Evolutionary conservation across 2,888 invertebrate genomes (phyloP).

Genomic region (Xylocampa areola): DNA sequence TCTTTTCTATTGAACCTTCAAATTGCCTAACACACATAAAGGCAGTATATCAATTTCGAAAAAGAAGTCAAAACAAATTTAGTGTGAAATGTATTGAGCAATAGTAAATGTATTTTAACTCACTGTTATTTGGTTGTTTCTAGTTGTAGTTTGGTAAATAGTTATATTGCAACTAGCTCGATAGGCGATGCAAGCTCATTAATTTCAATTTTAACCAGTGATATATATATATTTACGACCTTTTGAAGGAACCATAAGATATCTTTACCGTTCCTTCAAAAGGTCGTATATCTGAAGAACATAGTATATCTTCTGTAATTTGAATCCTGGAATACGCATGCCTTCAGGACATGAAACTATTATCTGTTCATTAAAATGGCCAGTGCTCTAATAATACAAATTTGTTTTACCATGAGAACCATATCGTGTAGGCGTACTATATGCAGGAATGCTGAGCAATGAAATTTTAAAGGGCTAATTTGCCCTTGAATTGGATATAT

Average conservation of each 20-base stretch:
- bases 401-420: constrained; percentile 11
- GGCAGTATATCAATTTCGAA: no score
- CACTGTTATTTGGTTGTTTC: no score
- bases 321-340: not conserved
- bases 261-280: no score
- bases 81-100: no score
- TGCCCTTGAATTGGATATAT: constrained; percentile 63
- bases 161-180: no score
- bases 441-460: constrained; percentile 30
- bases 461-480: constrained; percentile 44
- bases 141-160: no score
- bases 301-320: not conserved
- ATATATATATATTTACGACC: no score
- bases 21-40: constrained; percentile 30
- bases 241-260: no score
- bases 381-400: constrained; percentile 8
- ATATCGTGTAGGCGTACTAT: constrained; percentile 19
- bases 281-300: not conserved
- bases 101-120: no score
- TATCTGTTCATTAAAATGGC: not conserved
- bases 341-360: not conserved
- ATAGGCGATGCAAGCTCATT: no score
- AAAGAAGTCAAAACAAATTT: no score
- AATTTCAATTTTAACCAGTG: no score
- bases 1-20: constrained; percentile 47